phyloP scores from a whole-genome alignment of 2,888 invertebrate species.

The Cataglyphis rosenhaueri region DNA sequence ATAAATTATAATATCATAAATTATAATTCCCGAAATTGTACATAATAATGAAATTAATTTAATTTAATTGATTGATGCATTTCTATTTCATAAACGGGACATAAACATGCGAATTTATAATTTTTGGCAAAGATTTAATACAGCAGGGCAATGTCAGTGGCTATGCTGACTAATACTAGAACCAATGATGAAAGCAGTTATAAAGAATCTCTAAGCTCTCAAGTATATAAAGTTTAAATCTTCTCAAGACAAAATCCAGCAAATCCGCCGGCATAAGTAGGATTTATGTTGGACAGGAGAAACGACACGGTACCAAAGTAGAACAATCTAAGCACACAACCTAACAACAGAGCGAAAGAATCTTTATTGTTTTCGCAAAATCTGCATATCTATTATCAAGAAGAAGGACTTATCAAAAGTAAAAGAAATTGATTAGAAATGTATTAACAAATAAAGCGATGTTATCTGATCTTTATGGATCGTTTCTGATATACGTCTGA shows the following conservation, averaged over 20 bases:
- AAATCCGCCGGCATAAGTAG: conserved; percentile 63
- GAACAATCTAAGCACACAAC: conserved; percentile 25
- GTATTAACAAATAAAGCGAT: not conserved
- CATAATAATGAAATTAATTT: not conserved
- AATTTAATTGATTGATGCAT: not conserved
- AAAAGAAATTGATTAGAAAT: not conserved
- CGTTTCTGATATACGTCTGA: conserved; percentile 6
- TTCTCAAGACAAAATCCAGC: conserved; percentile 54
- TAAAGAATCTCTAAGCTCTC: conserved; percentile 49
- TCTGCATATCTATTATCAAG: not conserved
- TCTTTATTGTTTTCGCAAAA: conserved; percentile 3
- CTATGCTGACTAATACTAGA: conserved; percentile 13
- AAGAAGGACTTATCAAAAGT: not conserved
- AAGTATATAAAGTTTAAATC: conserved; percentile 65
- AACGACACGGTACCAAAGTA: conserved; percentile 25
- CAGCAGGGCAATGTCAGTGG: not conserved
- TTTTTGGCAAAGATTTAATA: conserved; percentile 2
- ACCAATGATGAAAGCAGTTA: conserved; percentile 44
- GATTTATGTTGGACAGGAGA: conserved; percentile 56
- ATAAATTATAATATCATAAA: conserved; percentile 1
- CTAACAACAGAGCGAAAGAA: not conserved
- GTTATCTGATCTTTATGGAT: conserved; percentile 1
- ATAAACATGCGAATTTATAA: conserved; percentile 8
- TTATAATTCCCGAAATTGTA: not conserved
- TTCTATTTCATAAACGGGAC: not conserved